A percentile compares a stretch with the other conserved stretches of the same genome.
phyloP scores from a whole-genome alignment of 2,888 invertebrate species.

The Pantelozetes paolii region DNA sequence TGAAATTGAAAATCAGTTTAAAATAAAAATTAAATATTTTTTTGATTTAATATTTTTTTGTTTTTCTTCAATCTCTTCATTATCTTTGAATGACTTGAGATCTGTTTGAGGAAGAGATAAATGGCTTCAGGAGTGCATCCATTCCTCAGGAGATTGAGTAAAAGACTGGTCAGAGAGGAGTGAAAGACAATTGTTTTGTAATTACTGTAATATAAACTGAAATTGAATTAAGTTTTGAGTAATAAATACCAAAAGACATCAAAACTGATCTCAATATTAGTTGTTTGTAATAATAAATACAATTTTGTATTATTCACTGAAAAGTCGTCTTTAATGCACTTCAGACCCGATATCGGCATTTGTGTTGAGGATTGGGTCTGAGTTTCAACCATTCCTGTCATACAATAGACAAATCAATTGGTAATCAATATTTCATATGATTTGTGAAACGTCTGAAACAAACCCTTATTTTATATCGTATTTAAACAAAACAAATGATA shows the following conservation, averaged over 20 bases:
- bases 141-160: constrained; percentile 12
- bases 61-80: constrained; percentile 18
- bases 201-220: background rate
- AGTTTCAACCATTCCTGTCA: constrained; percentile 14
- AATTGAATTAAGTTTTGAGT: background rate
- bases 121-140: constrained; percentile 24
- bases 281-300: constrained; percentile 14
- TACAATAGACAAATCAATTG: background rate
- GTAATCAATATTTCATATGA: background rate
- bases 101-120: background rate
- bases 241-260: constrained; percentile 31
- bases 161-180: background rate
- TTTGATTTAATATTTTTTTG: background rate
- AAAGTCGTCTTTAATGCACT: constrained; percentile 6
- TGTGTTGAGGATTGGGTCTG: background rate
- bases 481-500: background rate
- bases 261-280: constrained; percentile 30
- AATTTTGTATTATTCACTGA: background rate
- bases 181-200: no score
- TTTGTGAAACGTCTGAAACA: background rate
- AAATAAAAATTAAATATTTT: background rate
- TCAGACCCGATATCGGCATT: background rate
- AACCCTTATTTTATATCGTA: background rate
- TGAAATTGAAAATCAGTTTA: background rate
- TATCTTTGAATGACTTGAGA: constrained; percentile 20